Conservation (phyloP, 2,888 invertebrate species). For the Drosophila prolongata region DNA sequence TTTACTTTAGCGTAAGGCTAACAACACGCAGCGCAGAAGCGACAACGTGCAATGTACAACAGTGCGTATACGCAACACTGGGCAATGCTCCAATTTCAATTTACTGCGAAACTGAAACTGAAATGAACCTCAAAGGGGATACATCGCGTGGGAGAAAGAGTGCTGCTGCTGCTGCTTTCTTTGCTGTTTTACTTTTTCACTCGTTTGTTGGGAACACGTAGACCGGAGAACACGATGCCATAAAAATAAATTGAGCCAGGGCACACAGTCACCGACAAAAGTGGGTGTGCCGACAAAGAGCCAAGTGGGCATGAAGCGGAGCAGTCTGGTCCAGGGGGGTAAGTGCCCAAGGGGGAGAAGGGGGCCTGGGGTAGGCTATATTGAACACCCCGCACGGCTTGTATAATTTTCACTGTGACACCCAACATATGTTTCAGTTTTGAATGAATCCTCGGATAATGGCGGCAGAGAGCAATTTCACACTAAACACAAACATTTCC, state of each 20-base stretch:
- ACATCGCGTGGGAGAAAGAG: slow-evolving; percentile 9
- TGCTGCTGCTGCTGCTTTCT: slow-evolving; percentile 27
- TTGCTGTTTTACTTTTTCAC: slow-evolving; percentile 24
- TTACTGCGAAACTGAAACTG: slow-evolving; percentile 58
- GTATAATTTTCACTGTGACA: slow-evolving; percentile 69
- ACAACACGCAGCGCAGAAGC: slow-evolving; percentile 5
- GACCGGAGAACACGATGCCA: slow-evolving; percentile 66
- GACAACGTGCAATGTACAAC: slow-evolving; percentile 33
- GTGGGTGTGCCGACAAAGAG: slow-evolving; percentile 53
- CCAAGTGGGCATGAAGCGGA: slow-evolving; percentile 11
- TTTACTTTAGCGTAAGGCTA: slow-evolving; percentile 26
- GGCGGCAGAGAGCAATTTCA: slow-evolving; percentile 64
- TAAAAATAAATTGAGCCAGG: slow-evolving; percentile 74
- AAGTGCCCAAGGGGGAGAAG: background rate
- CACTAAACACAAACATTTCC: slow-evolving; percentile 65
- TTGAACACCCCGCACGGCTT: slow-evolving; percentile 28
- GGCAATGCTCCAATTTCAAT: slow-evolving; percentile 71
- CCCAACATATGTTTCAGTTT: slow-evolving; percentile 74
- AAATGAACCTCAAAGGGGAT: slow-evolving; percentile 38
- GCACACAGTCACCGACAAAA: slow-evolving; percentile 32
- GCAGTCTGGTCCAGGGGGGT: background rate
- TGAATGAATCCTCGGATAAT: slow-evolving; percentile 72
- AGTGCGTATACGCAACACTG: slow-evolving; percentile 65
- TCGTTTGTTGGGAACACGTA: slow-evolving; percentile 42
- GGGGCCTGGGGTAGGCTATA: slow-evolving; percentile 7